phyloP scores from a whole-genome alignment of 2,888 invertebrate genomes.

The Microdon myrmicae region DNA sequence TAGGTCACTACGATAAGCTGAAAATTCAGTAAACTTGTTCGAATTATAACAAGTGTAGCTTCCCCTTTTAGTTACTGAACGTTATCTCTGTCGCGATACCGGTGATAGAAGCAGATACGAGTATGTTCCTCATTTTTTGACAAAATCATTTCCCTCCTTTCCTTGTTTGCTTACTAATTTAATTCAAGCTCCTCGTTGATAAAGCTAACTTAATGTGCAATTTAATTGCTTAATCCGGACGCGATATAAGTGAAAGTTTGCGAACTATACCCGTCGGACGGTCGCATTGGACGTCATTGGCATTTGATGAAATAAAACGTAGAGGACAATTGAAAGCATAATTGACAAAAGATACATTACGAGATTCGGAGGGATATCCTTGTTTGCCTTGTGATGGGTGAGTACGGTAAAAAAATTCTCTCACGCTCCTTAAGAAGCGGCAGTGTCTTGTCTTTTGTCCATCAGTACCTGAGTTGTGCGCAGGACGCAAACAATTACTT shows the following conservation, averaged over 20 bases:
- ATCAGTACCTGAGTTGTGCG: slow-evolving; percentile 20
- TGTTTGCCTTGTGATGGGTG: slow-evolving; percentile 25
- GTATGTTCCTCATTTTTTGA: slow-evolving; percentile 30
- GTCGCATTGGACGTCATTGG: too few relatives aligned
- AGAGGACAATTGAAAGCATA: background rate
- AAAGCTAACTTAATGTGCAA: slow-evolving; percentile 32
- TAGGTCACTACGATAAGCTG: too few relatives aligned
- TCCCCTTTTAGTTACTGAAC: too few relatives aligned
- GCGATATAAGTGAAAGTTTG: slow-evolving; percentile 13
- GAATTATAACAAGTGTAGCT: too few relatives aligned
- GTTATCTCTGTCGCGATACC: slow-evolving; percentile 41
- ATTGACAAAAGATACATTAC: slow-evolving; percentile 5
- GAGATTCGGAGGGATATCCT: background rate
- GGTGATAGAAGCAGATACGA: slow-evolving; percentile 46
- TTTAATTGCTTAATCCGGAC: slow-evolving; percentile 35
- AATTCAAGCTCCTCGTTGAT: slow-evolving; percentile 36
- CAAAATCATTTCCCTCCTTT: slow-evolving; percentile 31
- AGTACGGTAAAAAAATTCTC: slow-evolving; percentile 28
- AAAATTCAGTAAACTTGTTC: too few relatives aligned
- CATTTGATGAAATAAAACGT: background rate
- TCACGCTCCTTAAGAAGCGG: slow-evolving; percentile 31
- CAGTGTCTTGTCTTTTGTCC: slow-evolving; percentile 35
- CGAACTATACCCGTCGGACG: too few relatives aligned
- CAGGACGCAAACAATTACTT: slow-evolving; percentile 20
- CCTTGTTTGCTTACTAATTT: too few relatives aligned